Conservation (phyloP, 2,797 vertebrate species). For the Octomys mimax region DNA sequence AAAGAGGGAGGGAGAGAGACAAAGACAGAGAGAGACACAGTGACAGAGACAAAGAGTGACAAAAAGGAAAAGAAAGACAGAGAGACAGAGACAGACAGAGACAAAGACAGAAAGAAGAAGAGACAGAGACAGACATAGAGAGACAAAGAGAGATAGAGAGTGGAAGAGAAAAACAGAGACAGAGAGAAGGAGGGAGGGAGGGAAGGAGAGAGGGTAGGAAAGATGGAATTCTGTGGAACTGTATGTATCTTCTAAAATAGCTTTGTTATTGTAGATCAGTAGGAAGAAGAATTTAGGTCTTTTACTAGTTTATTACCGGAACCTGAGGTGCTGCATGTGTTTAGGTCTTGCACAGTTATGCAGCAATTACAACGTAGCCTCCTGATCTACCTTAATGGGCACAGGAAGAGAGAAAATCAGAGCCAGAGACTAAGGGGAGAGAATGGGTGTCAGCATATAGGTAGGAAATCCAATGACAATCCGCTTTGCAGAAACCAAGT, state of each 20-base stretch:
- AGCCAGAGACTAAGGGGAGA: not conserved
- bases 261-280: not conserved
- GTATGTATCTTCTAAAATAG: slow-evolving; percentile 18
- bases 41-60: not conserved
- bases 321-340: not conserved
- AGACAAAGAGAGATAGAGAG: not conserved
- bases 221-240: not conserved
- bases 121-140: too few relatives aligned
- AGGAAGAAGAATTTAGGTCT: not conserved
- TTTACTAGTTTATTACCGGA: slow-evolving; percentile 19
- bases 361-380: not conserved
- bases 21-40: too few relatives aligned
- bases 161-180: not conserved
- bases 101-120: too few relatives aligned
- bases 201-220: too few relatives aligned
- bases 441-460: not conserved
- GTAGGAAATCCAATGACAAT: slow-evolving; percentile 24
- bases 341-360: not conserved
- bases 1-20: not conserved
- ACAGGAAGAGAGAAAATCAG: slow-evolving; percentile 41
- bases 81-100: too few relatives aligned
- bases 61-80: not conserved
- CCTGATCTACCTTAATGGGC: not conserved
- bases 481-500: not conserved
- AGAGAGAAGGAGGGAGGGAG: not conserved